Evolutionary conservation across 2,797 vertebrate genomes (phyloP).

Genomic region (Crocodylus rhombifer): DNA sequence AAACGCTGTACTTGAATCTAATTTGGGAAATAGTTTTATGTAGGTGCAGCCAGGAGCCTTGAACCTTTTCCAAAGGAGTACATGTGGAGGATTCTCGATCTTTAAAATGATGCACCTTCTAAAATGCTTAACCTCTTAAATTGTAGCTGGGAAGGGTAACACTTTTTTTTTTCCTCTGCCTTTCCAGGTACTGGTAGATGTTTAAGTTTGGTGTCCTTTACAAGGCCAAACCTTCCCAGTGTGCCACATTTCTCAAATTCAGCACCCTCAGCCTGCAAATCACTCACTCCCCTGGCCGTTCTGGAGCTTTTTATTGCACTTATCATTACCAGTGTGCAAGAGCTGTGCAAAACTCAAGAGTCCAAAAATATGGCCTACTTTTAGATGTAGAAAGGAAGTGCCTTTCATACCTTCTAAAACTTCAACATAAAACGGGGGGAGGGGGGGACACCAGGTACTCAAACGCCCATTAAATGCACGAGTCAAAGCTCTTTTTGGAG

Average conservation of each 20-base stretch:
- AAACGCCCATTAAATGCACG: fast-evolving
- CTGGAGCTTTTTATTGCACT: conserved; percentile 17
- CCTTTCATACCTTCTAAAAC: fast-evolving
- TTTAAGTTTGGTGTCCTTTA: conserved; percentile 71
- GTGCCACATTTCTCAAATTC: not conserved
- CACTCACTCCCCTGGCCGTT: no score
- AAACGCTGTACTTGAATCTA: no score
- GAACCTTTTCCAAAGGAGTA: no score
- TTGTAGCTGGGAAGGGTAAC: no score
- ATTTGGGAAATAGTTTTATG: no score
- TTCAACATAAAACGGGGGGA: not conserved
- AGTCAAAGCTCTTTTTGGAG: not conserved
- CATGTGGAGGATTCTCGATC: no score
- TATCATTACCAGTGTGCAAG: conserved; percentile 15
- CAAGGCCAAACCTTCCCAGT: conserved; percentile 21
- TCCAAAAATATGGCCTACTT: not conserved
- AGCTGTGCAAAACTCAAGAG: fast-evolving
- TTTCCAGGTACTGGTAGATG: conserved; percentile 23
- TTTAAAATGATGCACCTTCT: no score
- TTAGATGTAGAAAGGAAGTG: not conserved
- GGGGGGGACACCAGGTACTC: fast-evolving
- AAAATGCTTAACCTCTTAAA: no score
- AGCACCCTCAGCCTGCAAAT: conserved; percentile 39
- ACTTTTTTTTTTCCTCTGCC: no score
- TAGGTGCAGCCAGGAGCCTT: no score